Conservation (phyloP, 2,113 vertebrate species). For the Rhipidura dahli region DNA sequence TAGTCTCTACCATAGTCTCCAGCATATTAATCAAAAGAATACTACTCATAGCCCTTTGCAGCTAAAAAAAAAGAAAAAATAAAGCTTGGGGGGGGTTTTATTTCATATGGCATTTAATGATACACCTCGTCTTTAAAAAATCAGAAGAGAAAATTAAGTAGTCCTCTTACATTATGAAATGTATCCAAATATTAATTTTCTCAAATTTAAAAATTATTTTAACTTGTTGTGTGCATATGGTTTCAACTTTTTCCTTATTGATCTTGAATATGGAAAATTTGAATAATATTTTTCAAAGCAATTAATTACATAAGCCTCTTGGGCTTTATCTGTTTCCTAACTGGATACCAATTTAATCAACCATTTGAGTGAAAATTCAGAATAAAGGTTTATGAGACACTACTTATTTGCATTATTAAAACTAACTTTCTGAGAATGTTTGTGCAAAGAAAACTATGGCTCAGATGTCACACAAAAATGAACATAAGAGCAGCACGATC, state of each 20-base stretch:
- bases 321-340: neutral
- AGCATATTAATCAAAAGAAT: neutral
- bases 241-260: neutral
- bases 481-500: neutral
- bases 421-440: neutral
- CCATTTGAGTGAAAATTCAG: neutral
- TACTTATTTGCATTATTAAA: neutral
- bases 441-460: neutral
- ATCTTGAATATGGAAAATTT: neutral
- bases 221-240: neutral
- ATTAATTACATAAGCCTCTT: neutral
- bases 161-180: neutral
- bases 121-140: neutral
- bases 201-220: neutral
- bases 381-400: neutral
- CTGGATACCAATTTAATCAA: neutral
- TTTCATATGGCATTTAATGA: neutral
- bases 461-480: neutral
- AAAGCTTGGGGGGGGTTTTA: rapidly evolving
- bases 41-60: neutral
- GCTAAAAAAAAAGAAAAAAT: neutral
- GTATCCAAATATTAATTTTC: neutral
- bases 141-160: neutral
- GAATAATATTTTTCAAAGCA: neutral
- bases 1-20: neutral